Base-by-base conservation (phyloP, 2,797 vertebrate species). In the Aplochiton taeniatus region DNA sequence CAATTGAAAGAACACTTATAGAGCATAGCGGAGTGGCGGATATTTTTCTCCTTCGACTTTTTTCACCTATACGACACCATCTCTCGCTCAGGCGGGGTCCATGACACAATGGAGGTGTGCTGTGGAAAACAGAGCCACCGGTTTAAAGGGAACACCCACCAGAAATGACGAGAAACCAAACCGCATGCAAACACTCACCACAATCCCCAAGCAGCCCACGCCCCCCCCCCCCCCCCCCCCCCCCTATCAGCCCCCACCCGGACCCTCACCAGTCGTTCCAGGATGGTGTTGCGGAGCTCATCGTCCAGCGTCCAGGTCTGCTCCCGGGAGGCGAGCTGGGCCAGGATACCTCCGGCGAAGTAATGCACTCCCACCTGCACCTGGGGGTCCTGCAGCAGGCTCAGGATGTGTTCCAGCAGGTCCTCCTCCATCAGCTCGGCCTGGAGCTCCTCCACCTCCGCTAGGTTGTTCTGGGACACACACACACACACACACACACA, bases 41-140 rank as follows among this genome's bases (percentile, higher is more conserved):
- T 49, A 16, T 18, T 41, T n/a, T 45, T 46, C 8, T n/a, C 6
- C 13, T 31, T 1, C 41, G n/a, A 46, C 42, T 17, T 55, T 11
- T 69, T 65, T 93, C 89, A 98, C 97, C 95, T 94, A 89, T 98
- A 98, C 56, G 95, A 95, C 75, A 98, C 94, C 93, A 98, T 97
- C 82, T 95, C 93, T 83, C 92, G 93, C 58, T 96, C 95, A 11
- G 95, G 92, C 19, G 92, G 94, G 54, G 92, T 91, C 96, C 97
- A 98, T 14, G 94, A 93, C 80, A 95, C 91, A 85, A 98, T 94
- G 69, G 94, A 93, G 65, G 92, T 86, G 70, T 98, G 95, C 96
- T 98, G 88, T 83, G 89, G 76, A 88, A 16, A 88, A 55, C 12
- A 11, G 44, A 49, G n/a, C n/a, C n/a, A n/a, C n/a, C n/a, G n/a